phyloP scores from a whole-genome alignment of 2,113 vertebrate species.

The Prinia subflava region DNA sequence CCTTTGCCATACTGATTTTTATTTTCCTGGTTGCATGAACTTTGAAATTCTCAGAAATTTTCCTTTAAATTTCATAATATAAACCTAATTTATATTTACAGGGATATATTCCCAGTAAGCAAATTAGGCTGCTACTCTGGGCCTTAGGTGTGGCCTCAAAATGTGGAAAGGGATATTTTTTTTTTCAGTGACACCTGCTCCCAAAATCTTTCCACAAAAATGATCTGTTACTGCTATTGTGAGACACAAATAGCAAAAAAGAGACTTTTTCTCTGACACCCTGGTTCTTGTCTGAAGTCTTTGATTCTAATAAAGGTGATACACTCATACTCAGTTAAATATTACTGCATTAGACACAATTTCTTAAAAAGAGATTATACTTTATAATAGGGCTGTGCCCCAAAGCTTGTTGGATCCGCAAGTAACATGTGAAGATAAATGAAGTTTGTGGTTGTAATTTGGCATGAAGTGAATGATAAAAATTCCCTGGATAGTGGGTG shows the following conservation, averaged over 20 bases:
- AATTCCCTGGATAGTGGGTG: background rate
- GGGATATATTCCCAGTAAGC: background rate
- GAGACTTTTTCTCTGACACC: background rate
- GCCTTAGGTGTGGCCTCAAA: background rate
- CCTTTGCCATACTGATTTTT: background rate
- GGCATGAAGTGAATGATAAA: background rate
- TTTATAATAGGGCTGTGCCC: background rate
- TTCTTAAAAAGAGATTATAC: background rate
- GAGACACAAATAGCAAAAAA: background rate
- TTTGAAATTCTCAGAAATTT: background rate
- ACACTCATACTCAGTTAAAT: background rate
- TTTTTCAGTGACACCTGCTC: background rate
- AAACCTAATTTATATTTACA: background rate
- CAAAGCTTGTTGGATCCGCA: background rate
- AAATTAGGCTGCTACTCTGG: background rate
- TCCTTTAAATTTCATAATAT: background rate
- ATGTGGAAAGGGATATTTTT: background rate
- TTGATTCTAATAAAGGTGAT: background rate
- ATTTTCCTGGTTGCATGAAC: background rate
- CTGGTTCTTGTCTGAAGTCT: background rate
- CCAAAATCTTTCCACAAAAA: background rate
- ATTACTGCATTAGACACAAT: background rate
- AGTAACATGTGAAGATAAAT: background rate
- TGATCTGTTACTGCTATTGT: background rate
- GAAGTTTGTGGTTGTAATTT: background rate